A percentile compares a stretch with the other conserved stretches of the same genome.
phyloP scores from a whole-genome alignment of 2,113 vertebrate genomes.

The Miniopterus natalensis region DNA sequence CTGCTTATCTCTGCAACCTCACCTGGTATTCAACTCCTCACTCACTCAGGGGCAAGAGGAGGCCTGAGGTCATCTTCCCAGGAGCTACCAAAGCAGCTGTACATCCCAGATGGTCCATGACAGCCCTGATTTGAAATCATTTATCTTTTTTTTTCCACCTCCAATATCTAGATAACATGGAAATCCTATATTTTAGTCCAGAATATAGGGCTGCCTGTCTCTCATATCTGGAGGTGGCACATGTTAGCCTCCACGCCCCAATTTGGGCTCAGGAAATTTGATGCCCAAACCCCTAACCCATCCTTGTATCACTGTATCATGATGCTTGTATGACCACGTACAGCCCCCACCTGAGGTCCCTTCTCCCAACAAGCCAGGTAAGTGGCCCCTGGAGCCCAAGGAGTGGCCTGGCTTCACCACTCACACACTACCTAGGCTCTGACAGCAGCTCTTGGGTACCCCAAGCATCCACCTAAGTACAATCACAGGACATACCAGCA shows the following conservation, averaged over 20 bases:
- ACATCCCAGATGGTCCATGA: not conserved
- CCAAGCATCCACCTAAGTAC: not conserved
- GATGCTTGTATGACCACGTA: not conserved
- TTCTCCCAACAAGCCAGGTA: not conserved
- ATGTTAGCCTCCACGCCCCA: not conserved
- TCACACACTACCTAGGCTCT: not conserved
- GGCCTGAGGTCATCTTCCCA: not conserved
- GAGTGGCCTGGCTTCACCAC: not conserved
- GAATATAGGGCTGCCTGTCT: not conserved
- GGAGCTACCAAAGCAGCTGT: not conserved
- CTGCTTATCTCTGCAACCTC: not conserved
- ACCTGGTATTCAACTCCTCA: not conserved
- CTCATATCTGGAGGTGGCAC: slow-evolving; percentile 18
- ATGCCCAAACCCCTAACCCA: not conserved
- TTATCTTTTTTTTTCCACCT: not conserved
- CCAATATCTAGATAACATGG: slow-evolving; percentile 42
- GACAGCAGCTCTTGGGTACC: not conserved
- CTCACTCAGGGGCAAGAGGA: not conserved
- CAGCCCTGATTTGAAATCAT: slow-evolving; percentile 29
- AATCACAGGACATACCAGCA: not conserved
- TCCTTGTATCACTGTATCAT: not conserved
- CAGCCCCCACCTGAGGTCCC: not conserved
- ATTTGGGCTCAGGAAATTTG: not conserved
- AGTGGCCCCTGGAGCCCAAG: not conserved
- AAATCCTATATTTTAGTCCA: not conserved